phyloP scores from a whole-genome alignment of 2,888 invertebrate genomes.

The Timema podura region DNA sequence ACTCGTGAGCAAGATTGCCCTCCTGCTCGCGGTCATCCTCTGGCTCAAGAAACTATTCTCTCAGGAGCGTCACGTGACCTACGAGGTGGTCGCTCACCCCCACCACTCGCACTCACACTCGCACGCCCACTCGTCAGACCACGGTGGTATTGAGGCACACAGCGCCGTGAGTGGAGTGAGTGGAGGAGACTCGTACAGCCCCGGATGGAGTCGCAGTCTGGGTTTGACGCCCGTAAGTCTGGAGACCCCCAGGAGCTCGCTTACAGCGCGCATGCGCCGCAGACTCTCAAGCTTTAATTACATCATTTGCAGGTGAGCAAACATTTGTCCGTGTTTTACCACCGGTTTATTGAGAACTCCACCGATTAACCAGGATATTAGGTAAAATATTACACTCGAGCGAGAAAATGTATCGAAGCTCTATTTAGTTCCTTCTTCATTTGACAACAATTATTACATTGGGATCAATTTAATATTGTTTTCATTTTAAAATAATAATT shows the following conservation, averaged over 20 bases:
- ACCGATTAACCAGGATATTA: no score
- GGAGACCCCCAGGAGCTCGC: slow-evolving; percentile 55
- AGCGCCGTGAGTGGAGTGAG: slow-evolving; percentile 43
- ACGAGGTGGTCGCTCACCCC: slow-evolving; percentile 65
- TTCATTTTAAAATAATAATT: no score
- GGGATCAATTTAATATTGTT: no score
- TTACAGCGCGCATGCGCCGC: slow-evolving; percentile 50
- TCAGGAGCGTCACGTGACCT: slow-evolving; percentile 68
- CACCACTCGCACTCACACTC: slow-evolving; percentile 54
- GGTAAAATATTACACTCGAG: no score
- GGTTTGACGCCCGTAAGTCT: no score
- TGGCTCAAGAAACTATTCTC: slow-evolving; percentile 78
- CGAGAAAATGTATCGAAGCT: no score
- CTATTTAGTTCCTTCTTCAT: no score
- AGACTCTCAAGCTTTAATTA: no score
- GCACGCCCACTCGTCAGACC: slow-evolving; percentile 33
- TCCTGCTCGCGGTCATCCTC: slow-evolving; percentile 73
- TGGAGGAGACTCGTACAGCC: slow-evolving; percentile 50
- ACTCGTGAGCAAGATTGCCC: slow-evolving; percentile 77
- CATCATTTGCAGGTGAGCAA: no score
- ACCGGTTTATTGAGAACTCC: no score
- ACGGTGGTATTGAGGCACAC: slow-evolving; percentile 40
- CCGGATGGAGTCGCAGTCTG: slow-evolving; percentile 58
- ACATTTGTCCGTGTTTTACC: no score
- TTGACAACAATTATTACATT: no score